Evolutionary conservation across 1,140 invertebrate genomes (phyloP).

Genomic region (Sipha flava): DNA sequence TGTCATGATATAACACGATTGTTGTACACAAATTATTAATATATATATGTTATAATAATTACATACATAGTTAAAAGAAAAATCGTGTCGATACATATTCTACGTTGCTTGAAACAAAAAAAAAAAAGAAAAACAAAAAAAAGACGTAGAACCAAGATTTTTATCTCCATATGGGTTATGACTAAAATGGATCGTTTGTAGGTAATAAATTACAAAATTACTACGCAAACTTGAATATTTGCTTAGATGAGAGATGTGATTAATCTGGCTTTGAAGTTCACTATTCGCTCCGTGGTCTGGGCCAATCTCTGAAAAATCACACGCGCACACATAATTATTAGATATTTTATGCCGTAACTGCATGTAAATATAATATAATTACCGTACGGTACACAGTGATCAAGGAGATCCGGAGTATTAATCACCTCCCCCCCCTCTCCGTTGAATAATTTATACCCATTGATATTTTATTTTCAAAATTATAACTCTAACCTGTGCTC

Average conservation of each 20-base stretch:
- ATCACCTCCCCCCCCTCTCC: too few species aligned
- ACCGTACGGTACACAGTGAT: too few species aligned
- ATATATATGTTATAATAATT: too few species aligned
- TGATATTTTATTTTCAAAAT: too few species aligned
- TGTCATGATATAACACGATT: not conserved
- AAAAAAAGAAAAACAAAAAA: too few species aligned
- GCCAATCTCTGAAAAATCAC: constrained; percentile 59
- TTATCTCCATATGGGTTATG: not conserved
- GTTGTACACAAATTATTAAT: not conserved
- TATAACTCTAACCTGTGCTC: too few species aligned
- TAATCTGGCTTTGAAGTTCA: constrained; percentile 81
- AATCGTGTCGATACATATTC: not conserved
- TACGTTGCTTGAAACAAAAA: not conserved
- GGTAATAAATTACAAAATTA: constrained; percentile 5
- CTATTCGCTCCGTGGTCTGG: constrained; percentile 75
- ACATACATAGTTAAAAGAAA: not conserved
- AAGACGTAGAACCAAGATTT: not conserved
- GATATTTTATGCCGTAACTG: too few species aligned
- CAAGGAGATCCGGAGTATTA: too few species aligned
- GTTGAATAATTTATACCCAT: too few species aligned
- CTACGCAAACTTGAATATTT: not conserved
- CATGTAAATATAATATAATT: too few species aligned
- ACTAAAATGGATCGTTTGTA: not conserved
- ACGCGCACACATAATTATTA: constrained; percentile 6
- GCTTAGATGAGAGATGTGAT: constrained; percentile 74